Conservation (phyloP, 2,113 vertebrate species). For the Tragelaphus buxtoni region DNA sequence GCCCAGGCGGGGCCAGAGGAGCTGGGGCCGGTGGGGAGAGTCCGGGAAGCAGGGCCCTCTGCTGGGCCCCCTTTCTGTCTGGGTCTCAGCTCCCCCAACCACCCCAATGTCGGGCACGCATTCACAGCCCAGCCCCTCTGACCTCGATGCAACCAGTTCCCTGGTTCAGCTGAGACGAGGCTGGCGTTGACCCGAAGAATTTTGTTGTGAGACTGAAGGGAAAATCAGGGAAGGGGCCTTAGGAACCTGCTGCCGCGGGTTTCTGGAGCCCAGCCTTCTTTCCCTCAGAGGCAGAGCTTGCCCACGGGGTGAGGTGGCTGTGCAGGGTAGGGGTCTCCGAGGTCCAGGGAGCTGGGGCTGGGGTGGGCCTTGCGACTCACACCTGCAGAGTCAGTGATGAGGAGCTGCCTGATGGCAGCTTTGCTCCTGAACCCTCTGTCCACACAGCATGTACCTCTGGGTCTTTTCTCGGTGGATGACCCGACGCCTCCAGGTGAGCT, state of each 20-base stretch:
- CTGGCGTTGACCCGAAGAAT: background rate
- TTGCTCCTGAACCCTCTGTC: background rate
- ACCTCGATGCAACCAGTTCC: background rate
- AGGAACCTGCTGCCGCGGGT: rapidly evolving
- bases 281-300: too few relatives aligned
- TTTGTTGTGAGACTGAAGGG: background rate
- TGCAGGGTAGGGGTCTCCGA: background rate
- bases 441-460: rapidly evolving
- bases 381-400: too few relatives aligned
- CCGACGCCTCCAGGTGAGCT: background rate
- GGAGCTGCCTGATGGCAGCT: background rate
- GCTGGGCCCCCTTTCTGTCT: background rate
- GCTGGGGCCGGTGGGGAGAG: background rate
- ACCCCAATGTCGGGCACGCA: rapidly evolving
- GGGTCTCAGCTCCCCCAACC: background rate
- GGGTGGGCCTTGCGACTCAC: rapidly evolving
- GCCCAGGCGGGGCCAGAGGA: background rate
- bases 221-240: background rate
- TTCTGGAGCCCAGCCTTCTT: background rate
- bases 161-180: background rate
- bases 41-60: background rate
- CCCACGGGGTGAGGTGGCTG: rapidly evolving
- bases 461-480: background rate
- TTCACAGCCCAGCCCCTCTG: background rate
- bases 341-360: background rate